These are phyloP conservation scores for Astreopora myriophthalma DNA, from an alignment of 64 coral and sea anemone genomes.

Conservation along the genomic window DNA sequence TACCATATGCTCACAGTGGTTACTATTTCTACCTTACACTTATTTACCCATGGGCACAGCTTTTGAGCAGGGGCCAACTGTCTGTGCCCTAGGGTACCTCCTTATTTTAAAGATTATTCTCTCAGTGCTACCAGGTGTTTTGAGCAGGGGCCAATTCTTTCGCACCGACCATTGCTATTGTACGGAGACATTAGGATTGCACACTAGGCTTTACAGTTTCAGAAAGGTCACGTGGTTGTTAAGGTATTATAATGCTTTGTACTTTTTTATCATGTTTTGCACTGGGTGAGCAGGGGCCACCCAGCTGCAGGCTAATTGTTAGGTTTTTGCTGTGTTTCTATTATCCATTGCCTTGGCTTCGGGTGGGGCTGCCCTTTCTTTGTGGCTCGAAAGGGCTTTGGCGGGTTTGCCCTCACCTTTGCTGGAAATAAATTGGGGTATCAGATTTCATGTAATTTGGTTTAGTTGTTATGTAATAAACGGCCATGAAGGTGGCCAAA, in stretches of 20 bases:
- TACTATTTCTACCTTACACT: no score
- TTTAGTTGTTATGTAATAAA: neutral
- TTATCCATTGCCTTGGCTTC: neutral
- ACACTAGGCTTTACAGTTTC: no score
- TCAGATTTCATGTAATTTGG: neutral
- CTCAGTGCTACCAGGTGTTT: neutral
- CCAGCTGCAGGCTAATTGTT: no score
- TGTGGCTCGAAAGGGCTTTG: neutral
- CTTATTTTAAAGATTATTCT: no score
- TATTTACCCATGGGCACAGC: neutral
- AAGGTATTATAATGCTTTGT: neutral
- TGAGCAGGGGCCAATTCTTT: slow-evolving; percentile 2
- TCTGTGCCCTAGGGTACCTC: neutral
- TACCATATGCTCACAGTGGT: neutral
- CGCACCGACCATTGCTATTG: no score
- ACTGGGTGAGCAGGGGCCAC: neutral
- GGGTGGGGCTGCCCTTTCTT: neutral
- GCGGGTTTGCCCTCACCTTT: slow-evolving; percentile 35
- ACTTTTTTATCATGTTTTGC: neutral
- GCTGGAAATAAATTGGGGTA: neutral
- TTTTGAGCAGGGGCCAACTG: neutral
- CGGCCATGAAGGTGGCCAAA: no score
- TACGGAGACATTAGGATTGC: no score
- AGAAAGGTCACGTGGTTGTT: neutral
- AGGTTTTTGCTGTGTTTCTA: no score